Evolutionary conservation across 2,888 invertebrate genomes (phyloP), one percentile per base, ranked within the genome.

Genomic region (Frankliniella intonsa): DNA sequence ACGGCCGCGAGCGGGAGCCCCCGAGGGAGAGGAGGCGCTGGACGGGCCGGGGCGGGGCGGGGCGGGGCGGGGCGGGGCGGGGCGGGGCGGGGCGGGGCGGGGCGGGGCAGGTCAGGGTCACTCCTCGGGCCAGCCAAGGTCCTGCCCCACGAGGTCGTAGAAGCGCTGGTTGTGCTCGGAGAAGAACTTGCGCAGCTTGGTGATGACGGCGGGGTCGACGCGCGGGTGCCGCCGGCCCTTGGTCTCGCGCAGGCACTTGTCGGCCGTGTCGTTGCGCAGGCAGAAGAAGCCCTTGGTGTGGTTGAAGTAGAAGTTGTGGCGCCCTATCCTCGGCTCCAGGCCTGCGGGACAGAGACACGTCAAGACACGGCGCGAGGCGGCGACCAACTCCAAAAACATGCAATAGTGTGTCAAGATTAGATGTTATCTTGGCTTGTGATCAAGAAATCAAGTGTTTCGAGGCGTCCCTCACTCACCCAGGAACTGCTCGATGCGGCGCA

Each of bases 241-340:
- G 93, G 89, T 96, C 91, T 91, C 96, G 92, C 85, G 94, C 92
- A 84, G 93, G 94, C 88, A 95, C 94, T 89, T 96, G 93, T 86
- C 95, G 90, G 85, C 87, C 80, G 87, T 88, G 50, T 87, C 87
- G 84, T 88, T 87, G 49, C 88, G 85, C 80, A 87, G 84, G 82
- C 86, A 86, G 82, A 86, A 95, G 90, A 90, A 99, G 97, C 83
- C 98, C 97, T 90, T 90, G 85, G 90, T 90, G 85, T 94, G 94
- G 89, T 99, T 98, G 90, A 97, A 99, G 89, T 97, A 97, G 89
- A 99, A 96, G 89, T 97, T 96, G 88, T 95, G 94, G 86, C 93
- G 91, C 82, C 93, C 93, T 84, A 96, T 93, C 81, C 91, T 83
- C 80, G 85, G 86, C 80, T 86, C 86, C 50, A 86, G 84, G 14